Conservation (phyloP, 2,888 invertebrate species). For the Catotricha subobsoleta region DNA sequence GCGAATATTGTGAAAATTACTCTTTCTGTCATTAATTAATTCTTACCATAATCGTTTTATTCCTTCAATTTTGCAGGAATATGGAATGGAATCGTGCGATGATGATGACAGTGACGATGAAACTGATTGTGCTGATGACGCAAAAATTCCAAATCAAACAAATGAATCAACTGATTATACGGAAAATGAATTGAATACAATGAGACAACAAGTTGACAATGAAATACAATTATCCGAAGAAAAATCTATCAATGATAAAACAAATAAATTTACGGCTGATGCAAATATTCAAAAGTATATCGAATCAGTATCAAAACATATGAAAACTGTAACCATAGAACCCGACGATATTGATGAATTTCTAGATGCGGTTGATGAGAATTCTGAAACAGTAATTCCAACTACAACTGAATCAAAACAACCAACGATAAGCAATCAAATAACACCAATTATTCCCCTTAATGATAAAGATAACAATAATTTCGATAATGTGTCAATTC, state of each 20-base stretch:
- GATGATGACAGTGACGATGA: conserved; percentile 19
- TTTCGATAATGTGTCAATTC: too few species aligned
- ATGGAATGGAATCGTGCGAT: conserved; percentile 33
- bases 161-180: conserved; percentile 17
- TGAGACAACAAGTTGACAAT: conserved; percentile 23
- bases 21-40: too few species aligned
- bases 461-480: conserved; percentile 7
- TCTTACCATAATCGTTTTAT: too few species aligned
- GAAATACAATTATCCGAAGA: conserved; percentile 32
- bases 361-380: conserved; percentile 8
- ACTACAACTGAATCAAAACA: too few species aligned
- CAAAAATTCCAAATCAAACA: conserved; percentile 16
- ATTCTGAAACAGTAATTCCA: conserved; percentile 19
- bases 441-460: background rate
- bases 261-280: conserved; percentile 24
- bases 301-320: conserved; percentile 26
- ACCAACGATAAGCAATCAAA: background rate
- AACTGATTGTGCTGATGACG: conserved; percentile 18
- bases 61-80: too few species aligned
- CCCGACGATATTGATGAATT: conserved; percentile 7
- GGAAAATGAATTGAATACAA: conserved; percentile 15
- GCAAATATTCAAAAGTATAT: conserved; percentile 26
- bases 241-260: conserved; percentile 25
- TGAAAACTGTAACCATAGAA: conserved; percentile 15
- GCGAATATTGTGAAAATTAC: too few species aligned